Evolutionary conservation across 2,888 invertebrate species (phyloP).

Genomic region (Aphidius colemani): DNA sequence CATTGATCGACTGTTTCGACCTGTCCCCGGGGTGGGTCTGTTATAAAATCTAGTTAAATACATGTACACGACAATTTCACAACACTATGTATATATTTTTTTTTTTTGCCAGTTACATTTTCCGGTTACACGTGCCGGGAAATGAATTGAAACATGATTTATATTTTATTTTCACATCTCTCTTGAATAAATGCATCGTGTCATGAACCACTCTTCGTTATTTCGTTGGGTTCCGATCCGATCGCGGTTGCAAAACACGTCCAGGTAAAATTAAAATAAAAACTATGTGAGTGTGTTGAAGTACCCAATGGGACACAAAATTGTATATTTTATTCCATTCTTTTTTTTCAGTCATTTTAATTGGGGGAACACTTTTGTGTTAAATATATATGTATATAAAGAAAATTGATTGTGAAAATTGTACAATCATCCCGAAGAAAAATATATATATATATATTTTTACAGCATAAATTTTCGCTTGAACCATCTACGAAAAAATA

Average conservation of each 20-base stretch:
- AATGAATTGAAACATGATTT: conserved; percentile 52
- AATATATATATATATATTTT: too few relatives aligned
- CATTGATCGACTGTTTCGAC: conserved; percentile 50
- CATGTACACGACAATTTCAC: conserved; percentile 33
- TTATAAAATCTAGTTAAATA: conserved; percentile 56
- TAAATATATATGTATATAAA: too few relatives aligned
- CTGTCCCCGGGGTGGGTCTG: conserved; percentile 47
- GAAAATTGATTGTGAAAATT: too few relatives aligned
- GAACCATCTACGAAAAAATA: too few relatives aligned
- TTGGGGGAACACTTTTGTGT: too few relatives aligned
- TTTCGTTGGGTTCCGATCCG: conserved; percentile 2
- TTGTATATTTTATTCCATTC: not conserved
- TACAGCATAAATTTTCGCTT: too few relatives aligned
- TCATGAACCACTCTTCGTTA: conserved; percentile 2
- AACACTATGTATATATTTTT: conserved; percentile 1
- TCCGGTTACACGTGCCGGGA: conserved; percentile 32
- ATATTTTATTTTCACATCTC: conserved; percentile 23
- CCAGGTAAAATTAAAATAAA: conserved; percentile 12
- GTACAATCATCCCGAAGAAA: too few relatives aligned
- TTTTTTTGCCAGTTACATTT: conserved; percentile 26
- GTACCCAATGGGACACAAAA: conserved; percentile 12
- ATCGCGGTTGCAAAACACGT: conserved; percentile 22
- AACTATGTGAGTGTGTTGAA: conserved; percentile 13
- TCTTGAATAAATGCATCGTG: not conserved
- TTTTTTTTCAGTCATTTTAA: too few relatives aligned